Evolutionary conservation across 2,888 invertebrate species (phyloP).

Genomic region (Acrobasis repandana): DNA sequence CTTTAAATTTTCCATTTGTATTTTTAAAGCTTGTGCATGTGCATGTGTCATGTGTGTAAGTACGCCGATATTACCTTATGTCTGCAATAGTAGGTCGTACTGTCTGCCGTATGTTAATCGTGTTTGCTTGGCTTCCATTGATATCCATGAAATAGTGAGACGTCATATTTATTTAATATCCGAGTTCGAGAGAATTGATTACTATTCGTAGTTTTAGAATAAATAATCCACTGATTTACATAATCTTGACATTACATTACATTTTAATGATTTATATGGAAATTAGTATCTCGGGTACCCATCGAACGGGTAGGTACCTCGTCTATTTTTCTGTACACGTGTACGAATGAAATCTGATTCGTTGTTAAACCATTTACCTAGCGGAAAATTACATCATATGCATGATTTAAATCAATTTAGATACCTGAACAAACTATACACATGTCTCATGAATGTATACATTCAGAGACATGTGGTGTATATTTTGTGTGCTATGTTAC

Average conservation of each 20-base stretch:
- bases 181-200: constrained; percentile 13
- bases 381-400: not conserved
- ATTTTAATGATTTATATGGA: constrained; percentile 14
- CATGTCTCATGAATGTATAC: no score
- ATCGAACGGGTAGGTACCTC: no score
- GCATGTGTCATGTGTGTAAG: no score
- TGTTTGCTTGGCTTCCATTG: constrained; percentile 5
- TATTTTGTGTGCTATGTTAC: no score
- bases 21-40: no score
- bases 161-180: constrained; percentile 11
- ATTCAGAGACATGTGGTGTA: no score
- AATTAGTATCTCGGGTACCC: constrained; percentile 8
- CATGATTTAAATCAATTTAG: not conserved
- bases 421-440: no score
- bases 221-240: constrained; percentile 6
- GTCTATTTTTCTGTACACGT: constrained; percentile 1
- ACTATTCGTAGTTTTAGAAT: constrained; percentile 14
- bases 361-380: not conserved
- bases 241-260: constrained; percentile 2
- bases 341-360: not conserved
- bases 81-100: no score
- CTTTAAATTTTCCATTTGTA: no score
- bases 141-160: constrained; percentile 11
- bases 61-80: no score
- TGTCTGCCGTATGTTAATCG: constrained; percentile 21